A percentile compares a stretch with the other conserved stretches of the same genome.
Evolutionary conservation across 2,797 vertebrate genomes (phyloP).

Genomic region (Danio choprae): DNA sequence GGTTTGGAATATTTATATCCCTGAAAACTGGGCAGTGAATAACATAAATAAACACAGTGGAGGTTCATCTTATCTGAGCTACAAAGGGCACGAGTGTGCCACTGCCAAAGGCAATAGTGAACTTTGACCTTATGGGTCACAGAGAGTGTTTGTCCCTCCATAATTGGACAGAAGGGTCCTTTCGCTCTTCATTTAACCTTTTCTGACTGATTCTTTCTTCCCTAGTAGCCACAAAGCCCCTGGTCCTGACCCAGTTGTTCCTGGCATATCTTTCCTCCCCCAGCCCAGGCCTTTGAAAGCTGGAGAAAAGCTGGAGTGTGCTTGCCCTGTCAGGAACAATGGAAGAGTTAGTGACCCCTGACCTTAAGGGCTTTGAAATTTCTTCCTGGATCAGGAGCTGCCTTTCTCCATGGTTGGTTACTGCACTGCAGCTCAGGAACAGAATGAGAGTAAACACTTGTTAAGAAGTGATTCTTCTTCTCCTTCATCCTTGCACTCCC

Average conservation of each 20-base stretch:
- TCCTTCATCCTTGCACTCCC: slow-evolving; percentile 57
- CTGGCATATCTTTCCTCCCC: slow-evolving; percentile 81
- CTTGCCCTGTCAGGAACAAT: slow-evolving; percentile 83
- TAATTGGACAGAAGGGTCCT: slow-evolving; percentile 90
- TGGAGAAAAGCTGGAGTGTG: slow-evolving; percentile 86
- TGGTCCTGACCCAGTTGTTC: slow-evolving; percentile 84
- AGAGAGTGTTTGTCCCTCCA: slow-evolving; percentile 79
- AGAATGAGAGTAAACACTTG: slow-evolving; percentile 79
- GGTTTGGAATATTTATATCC: slow-evolving; percentile 78
- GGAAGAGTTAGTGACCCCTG: slow-evolving; percentile 85
- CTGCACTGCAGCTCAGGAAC: slow-evolving; percentile 76
- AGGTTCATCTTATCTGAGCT: slow-evolving; percentile 83
- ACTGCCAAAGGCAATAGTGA: slow-evolving; percentile 76
- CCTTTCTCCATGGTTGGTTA: slow-evolving; percentile 81
- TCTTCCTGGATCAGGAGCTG: slow-evolving; percentile 79
- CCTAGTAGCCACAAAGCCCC: slow-evolving; percentile 75
- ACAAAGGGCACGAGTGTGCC: slow-evolving; percentile 86
- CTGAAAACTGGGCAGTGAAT: slow-evolving; percentile 73
- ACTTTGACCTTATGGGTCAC: slow-evolving; percentile 81
- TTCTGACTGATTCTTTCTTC: slow-evolving; percentile 77
- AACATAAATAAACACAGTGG: slow-evolving; percentile 82
- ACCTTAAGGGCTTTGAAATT: slow-evolving; percentile 77
- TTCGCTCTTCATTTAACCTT: slow-evolving; percentile 87
- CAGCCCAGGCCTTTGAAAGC: slow-evolving; percentile 79
- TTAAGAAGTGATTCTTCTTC: slow-evolving; percentile 76